Evolutionary conservation across 92 coral and sea anemone species (phyloP), one percentile per base, ranked within the genome.

Genomic region (Palythoa caribaeorum): DNA sequence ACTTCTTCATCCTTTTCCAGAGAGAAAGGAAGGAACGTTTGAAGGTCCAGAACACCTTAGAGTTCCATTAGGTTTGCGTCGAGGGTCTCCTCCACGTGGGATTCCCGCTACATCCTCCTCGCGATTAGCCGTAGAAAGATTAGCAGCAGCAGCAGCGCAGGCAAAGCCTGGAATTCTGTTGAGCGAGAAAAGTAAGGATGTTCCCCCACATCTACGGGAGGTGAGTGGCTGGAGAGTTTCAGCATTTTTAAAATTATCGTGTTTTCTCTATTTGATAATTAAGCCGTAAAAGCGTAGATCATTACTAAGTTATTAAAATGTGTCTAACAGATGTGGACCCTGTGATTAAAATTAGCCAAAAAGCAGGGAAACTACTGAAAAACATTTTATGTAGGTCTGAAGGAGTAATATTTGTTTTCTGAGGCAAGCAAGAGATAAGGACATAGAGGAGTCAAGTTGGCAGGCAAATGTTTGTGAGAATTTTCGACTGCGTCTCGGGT

Each of bases 41-140:
- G 94, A 92, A 50, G 83, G 87, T 6, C 83, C 87, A 54, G 92
- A 89, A 38, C 83, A 91, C 66, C 19, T 79, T 10, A 91, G 98
- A 59, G 38, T 94, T 19, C 78, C 93, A 11, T 54, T 91, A 38
- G 95, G 93, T 6, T 79, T 88, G 15, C 96, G 92, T 14, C 86
- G 92, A 69, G 91, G 90, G 71, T 91, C 94, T 6, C 96, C 95
- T 0, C 91, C 94, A 19, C 84, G 73, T 51, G 77, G 89, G 47
- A 77, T 90, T 50, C 94, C 98, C 16, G 80, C 89, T 72, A 71
- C 94, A 35, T 76, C 90, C 80, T 91, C 95, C 48, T 95, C 96
- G 8, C 89, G 98, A 38, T 94, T 94, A 71, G 95, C 98, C 47
- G 92, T 94, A 90, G 98, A 95, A 65, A 88, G 98, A 79, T 80